phyloP scores from a whole-genome alignment of 1,140 invertebrate genomes.

The Babylonia areolata region DNA sequence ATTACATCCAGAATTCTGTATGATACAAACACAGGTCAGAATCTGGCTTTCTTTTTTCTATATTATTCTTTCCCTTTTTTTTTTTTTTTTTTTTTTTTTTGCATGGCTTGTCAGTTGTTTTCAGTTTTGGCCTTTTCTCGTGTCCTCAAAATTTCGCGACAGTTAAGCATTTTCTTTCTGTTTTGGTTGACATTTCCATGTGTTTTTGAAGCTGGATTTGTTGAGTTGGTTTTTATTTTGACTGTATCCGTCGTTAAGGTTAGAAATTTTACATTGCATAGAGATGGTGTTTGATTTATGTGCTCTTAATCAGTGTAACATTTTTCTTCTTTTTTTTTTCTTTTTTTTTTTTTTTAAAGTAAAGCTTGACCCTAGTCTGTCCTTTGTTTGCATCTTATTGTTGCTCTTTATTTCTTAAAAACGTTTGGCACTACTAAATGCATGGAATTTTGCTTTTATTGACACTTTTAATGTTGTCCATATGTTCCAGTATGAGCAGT shows the following conservation, averaged over 20 bases:
- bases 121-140: conserved; percentile 36
- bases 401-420: conserved; percentile 5
- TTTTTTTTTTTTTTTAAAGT: conserved; percentile 19
- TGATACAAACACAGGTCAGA: conserved; percentile 81
- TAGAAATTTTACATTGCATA: too few relatives aligned
- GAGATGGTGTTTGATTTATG: too few relatives aligned
- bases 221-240: conserved; percentile 12
- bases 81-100: conserved; percentile 38
- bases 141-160: conserved; percentile 27
- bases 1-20: conserved; percentile 99
- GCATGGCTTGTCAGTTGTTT: conserved; percentile 35
- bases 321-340: background rate
- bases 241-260: conserved; percentile 14
- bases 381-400: conserved; percentile 24
- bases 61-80: conserved; percentile 44
- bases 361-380: conserved; percentile 18
- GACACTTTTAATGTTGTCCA: conserved; percentile 27
- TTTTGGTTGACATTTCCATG: conserved; percentile 26
- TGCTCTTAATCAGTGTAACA: too few relatives aligned
- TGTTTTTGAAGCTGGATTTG: conserved; percentile 18
- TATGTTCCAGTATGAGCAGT: background rate
- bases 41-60: conserved; percentile 39
- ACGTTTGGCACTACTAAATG: conserved; percentile 13
- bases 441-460: conserved; percentile 19
- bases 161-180: conserved; percentile 31